Conservation (phyloP, 2,888 invertebrate genomes). For the Plebejus melissa region DNA sequence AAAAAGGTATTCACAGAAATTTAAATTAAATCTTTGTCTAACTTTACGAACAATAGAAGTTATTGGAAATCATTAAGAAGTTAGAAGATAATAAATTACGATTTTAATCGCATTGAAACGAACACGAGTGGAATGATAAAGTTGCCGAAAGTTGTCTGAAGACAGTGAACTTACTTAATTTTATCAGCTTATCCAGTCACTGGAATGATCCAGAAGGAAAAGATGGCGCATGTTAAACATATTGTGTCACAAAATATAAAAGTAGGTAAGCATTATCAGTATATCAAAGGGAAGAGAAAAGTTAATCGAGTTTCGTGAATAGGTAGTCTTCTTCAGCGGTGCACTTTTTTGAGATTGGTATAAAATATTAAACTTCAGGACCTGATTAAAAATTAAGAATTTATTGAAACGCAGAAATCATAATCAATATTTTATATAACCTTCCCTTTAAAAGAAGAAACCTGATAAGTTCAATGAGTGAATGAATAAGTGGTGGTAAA, state of each 20-base stretch:
- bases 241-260: no score
- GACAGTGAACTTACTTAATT: neutral
- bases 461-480: no score
- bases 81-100: constrained; percentile 4
- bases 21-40: neutral
- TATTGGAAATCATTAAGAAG: constrained; percentile 25
- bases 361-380: neutral
- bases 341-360: neutral
- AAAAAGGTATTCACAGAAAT: neutral
- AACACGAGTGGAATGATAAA: constrained; percentile 19
- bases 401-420: no score
- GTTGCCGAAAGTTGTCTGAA: constrained; percentile 2
- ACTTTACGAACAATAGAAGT: constrained; percentile 11
- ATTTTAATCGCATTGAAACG: constrained; percentile 19
- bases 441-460: no score
- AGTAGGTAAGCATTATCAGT: no score
- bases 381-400: no score
- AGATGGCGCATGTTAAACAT: neutral
- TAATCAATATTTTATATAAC: no score
- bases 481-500: no score
- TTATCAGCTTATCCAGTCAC: neutral
- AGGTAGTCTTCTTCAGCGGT: no score
- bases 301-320: no score
- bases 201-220: neutral
- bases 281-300: no score